Evolutionary conservation across 2,797 vertebrate genomes (phyloP).

Genomic region (Acomys russatus): DNA sequence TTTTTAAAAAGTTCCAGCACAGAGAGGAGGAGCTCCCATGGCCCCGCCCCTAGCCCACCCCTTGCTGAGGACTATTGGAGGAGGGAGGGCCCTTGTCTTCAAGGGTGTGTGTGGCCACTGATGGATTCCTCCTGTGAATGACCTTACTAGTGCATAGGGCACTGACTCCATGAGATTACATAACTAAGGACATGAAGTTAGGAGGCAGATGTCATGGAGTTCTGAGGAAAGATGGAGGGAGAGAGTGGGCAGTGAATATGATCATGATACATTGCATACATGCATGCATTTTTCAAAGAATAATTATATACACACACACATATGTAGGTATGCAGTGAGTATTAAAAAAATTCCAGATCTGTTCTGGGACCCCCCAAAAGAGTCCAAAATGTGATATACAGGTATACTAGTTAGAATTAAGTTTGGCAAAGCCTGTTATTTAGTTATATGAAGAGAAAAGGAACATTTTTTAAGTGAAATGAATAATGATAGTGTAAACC

Average conservation of each 20-base stretch:
- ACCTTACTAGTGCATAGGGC: background rate
- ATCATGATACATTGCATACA: background rate
- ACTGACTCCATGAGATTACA: background rate
- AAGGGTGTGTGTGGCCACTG: background rate
- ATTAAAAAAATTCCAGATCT: slow-evolving; percentile 26
- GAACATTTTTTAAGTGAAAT: background rate
- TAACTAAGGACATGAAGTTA: background rate
- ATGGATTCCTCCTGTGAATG: background rate
- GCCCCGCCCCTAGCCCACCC: no score
- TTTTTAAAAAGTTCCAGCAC: no score
- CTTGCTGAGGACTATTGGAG: background rate
- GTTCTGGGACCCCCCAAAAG: background rate
- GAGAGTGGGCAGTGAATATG: background rate
- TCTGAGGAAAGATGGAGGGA: background rate
- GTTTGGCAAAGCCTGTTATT: slow-evolving; percentile 17
- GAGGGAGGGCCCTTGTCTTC: background rate
- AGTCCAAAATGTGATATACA: slow-evolving; percentile 16
- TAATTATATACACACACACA: background rate
- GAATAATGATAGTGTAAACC: slow-evolving; percentile 7
- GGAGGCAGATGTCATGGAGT: background rate
- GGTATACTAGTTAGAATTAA: slow-evolving; percentile 24
- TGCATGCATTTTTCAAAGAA: background rate
- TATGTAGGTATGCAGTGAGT: background rate
- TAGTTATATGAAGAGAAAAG: slow-evolving; percentile 1
- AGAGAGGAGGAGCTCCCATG: background rate